Conservation (phyloP, 2,113 vertebrate species). For the Illadopsis cleaveri region DNA sequence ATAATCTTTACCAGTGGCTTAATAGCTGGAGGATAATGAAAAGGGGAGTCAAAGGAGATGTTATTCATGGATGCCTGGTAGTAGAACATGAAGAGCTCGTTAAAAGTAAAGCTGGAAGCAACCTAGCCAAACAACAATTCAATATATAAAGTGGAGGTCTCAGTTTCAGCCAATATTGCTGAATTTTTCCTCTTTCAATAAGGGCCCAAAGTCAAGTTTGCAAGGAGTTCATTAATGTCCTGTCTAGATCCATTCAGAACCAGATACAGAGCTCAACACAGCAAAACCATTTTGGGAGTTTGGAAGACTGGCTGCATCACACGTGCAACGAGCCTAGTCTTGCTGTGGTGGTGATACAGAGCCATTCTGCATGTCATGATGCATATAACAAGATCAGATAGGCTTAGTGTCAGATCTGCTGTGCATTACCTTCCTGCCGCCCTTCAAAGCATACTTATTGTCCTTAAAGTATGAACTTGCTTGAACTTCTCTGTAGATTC, state of each 20-base stretch:
- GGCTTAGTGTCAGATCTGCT: neutral
- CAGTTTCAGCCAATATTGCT: neutral
- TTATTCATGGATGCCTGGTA: neutral
- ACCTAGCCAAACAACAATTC: neutral
- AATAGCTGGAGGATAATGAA: neutral
- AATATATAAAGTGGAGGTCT: neutral
- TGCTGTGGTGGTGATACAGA: neutral
- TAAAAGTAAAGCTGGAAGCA: neutral
- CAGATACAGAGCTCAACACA: neutral
- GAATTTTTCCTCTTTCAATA: neutral
- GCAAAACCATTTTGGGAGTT: neutral
- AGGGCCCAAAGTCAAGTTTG: neutral
- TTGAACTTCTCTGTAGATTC: constrained; percentile 60
- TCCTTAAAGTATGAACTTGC: constrained; percentile 20
- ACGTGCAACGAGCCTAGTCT: neutral
- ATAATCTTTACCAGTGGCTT: neutral
- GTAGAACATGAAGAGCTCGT: neutral
- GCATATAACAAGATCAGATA: neutral
- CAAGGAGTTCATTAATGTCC: neutral
- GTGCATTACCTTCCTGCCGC: neutral
- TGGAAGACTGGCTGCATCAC: neutral
- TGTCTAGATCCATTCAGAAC: neutral
- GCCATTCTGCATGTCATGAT: neutral
- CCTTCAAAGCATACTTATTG: neutral
- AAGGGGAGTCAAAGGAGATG: neutral